phyloP scores from a whole-genome alignment of 2,113 vertebrate species.

The Archocentrus centrarchus region DNA sequence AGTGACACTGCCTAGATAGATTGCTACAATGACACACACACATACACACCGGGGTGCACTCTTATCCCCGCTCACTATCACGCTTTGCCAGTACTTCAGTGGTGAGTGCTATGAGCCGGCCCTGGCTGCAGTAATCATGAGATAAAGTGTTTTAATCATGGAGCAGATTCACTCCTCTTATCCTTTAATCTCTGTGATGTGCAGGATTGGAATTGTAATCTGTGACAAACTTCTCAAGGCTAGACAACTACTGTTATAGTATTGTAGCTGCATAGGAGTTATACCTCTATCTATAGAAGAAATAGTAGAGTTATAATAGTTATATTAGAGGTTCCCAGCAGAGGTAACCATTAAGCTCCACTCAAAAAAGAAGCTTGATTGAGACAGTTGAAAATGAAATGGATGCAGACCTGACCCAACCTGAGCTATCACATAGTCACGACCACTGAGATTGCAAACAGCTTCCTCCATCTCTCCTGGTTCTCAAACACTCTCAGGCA shows the following conservation, averaged over 20 bases:
- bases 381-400: not conserved
- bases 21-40: not conserved
- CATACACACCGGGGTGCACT: not conserved
- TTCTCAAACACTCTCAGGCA: too few relatives aligned
- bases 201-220: slow-evolving; percentile 36
- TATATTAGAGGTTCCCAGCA: not conserved
- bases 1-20: slow-evolving; percentile 1
- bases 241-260: not conserved
- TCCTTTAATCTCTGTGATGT: slow-evolving; percentile 60
- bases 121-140: slow-evolving; percentile 52
- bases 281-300: not conserved
- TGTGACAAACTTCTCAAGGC: slow-evolving; percentile 11
- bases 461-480: too few relatives aligned
- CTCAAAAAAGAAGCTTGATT: not conserved
- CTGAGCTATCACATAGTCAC: too few relatives aligned
- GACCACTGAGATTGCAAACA: too few relatives aligned
- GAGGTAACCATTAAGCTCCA: not conserved
- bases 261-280: not conserved
- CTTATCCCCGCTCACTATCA: slow-evolving; percentile 4
- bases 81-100: slow-evolving; percentile 33
- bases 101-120: slow-evolving; percentile 18
- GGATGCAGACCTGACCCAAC: too few relatives aligned
- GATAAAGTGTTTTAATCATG: slow-evolving; percentile 64
- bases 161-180: slow-evolving; percentile 47
- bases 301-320: too few relatives aligned